phyloP scores from a whole-genome alignment of 1,140 invertebrate species.

The Caenorhabditis inopinata region DNA sequence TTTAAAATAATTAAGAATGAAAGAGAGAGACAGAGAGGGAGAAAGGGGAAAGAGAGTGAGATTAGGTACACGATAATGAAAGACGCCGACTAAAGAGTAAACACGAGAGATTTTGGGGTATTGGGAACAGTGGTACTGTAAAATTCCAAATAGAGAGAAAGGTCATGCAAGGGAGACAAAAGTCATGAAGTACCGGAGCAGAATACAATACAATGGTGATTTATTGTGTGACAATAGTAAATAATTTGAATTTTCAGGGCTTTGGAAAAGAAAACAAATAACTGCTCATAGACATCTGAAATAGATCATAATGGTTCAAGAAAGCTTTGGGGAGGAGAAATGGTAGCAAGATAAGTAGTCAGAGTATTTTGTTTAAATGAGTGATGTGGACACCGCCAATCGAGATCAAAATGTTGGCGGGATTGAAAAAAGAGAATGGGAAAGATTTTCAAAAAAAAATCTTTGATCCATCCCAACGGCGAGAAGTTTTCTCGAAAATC shows the following conservation, averaged over 20 bases:
- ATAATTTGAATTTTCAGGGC: background rate
- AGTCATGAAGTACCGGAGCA: constrained; percentile 29
- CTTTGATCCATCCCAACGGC: background rate
- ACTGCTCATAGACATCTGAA: background rate
- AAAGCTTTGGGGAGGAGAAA: background rate
- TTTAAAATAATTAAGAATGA: background rate
- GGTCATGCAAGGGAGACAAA: background rate
- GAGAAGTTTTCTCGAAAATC: background rate
- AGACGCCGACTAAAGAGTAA: constrained; percentile 26
- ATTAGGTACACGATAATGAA: constrained; percentile 33
- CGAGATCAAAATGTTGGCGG: constrained; percentile 6
- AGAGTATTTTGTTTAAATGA: background rate
- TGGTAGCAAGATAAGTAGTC: background rate
- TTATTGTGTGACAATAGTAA: background rate
- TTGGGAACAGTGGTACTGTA: background rate
- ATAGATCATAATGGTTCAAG: constrained; percentile 16
- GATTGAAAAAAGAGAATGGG: background rate
- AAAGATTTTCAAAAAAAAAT: background rate
- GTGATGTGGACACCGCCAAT: background rate
- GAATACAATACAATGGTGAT: background rate
- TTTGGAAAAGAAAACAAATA: background rate
- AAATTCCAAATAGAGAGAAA: background rate
- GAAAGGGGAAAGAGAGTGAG: background rate
- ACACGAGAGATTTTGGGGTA: constrained; percentile 24
- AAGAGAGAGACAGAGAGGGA: background rate